Evolutionary conservation across 2,113 vertebrate genomes (phyloP), one percentile per base, ranked within the genome.

Genomic region (Dipodomys ordii): DNA sequence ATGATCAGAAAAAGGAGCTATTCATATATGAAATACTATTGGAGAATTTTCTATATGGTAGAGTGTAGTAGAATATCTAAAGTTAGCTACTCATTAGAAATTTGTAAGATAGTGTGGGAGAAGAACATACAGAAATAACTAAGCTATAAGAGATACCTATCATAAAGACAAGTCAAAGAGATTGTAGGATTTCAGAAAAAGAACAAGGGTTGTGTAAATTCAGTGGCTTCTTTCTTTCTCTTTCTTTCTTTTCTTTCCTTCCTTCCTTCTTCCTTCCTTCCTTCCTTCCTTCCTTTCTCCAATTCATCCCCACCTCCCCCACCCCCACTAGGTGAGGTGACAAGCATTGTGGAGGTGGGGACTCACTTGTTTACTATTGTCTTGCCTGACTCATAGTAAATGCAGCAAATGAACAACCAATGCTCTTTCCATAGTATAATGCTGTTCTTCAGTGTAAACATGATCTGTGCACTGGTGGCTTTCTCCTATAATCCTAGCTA

Each of bases 71-170:
- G 65, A n/a, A 90, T 71, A 90, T 71, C 4, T 67, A 65, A 84
- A 93, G 25, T 76, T 18, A 90, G 2, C 72, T 80, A 57, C 72
- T 91, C 44, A 69, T 65, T 60, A 86, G n/a, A 92, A 77, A 86
- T 81, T 3, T 69, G 32, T 44, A 53, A 4, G 0, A 6, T n/a
- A 77, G 8, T 82, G 57, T 20, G 86, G 15, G 69, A 71, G 67
- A 53, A 71, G 67, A 53, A 11, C 25, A 44, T n/a, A 4, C 28
- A 85, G 35, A 79, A 93, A 83, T 90, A 87, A 91, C 15, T 79
- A 64, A 84, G 39, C 62, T 90, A 79, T 28, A 19, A 71, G 28
- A 92, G 60, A n/a, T 84, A 71, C 68, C 23, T 65, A 74, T 64
- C 32, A 35, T 78, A 84, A 92, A 10, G 20, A 44, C 79, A 11